Evolutionary conservation across 2,888 invertebrate genomes (phyloP).

Genomic region (Tetropium fuscum): DNA sequence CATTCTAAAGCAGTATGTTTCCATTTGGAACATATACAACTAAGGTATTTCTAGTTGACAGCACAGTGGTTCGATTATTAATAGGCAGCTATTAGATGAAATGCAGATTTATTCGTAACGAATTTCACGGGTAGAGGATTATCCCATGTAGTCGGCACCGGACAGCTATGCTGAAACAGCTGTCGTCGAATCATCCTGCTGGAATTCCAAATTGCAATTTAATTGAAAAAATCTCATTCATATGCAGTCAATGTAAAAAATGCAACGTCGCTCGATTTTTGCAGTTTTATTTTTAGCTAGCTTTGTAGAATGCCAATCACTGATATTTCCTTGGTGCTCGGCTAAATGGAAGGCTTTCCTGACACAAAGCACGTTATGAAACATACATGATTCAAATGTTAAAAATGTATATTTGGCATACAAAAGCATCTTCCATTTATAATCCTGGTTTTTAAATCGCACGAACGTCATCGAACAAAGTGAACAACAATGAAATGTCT

Average conservation of each 20-base stretch:
- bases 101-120: conserved; percentile 54
- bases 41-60: conserved; percentile 2
- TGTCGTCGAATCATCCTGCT: conserved; percentile 56
- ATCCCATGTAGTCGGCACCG: conserved; percentile 32
- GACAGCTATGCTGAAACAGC: conserved; percentile 49
- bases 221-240: conserved; percentile 68
- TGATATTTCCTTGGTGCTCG: conserved; percentile 43
- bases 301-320: conserved; percentile 62
- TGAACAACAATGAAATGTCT: conserved; percentile 65
- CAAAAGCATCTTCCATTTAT: conserved; percentile 64
- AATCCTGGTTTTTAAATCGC: conserved; percentile 63
- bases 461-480: conserved; percentile 64
- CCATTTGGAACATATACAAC: background rate
- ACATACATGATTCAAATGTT: conserved; percentile 64
- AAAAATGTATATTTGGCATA: conserved; percentile 62
- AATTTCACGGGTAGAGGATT: conserved; percentile 35
- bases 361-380: conserved; percentile 58
- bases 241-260: conserved; percentile 66
- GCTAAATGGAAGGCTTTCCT: conserved; percentile 31
- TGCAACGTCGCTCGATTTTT: conserved; percentile 60
- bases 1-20: too few species aligned
- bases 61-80: conserved; percentile 43
- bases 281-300: conserved; percentile 60
- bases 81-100: conserved; percentile 47
- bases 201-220: conserved; percentile 64